Conservation (phyloP, 2,888 invertebrate genomes). For the Lasioglossum pauxillum region DNA sequence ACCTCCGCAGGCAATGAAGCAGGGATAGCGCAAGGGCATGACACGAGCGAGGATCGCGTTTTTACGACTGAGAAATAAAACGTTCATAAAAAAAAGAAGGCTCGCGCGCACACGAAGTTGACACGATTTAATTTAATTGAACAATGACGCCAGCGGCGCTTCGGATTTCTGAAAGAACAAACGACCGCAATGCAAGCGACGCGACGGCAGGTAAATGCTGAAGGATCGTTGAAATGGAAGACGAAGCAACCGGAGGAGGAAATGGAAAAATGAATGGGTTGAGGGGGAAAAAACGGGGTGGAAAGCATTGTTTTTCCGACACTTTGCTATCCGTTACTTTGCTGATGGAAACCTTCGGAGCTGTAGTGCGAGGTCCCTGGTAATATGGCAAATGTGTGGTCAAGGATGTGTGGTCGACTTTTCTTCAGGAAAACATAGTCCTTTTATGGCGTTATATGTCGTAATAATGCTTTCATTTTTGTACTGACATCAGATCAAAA, state of each 20-base stretch:
- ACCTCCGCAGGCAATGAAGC: neutral
- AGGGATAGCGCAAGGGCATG: neutral
- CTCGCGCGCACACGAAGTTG: neutral
- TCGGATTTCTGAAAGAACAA: neutral
- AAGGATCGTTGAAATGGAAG: neutral
- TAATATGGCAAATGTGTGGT: neutral
- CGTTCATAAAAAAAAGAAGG: neutral
- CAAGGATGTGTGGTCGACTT: neutral
- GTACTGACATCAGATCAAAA: neutral
- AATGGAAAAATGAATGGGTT: neutral
- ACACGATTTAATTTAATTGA: slow-evolving; percentile 2
- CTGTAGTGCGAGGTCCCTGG: neutral
- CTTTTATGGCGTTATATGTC: neutral
- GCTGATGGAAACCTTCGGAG: neutral
- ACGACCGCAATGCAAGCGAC: neutral
- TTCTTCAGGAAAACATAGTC: neutral
- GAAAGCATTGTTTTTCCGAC: neutral
- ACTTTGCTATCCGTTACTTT: slow-evolving; percentile 50
- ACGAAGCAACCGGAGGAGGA: neutral
- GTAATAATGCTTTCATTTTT: neutral
- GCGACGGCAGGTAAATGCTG: neutral
- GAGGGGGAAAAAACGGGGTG: neutral
- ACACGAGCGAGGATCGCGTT: neutral
- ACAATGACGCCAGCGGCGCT: neutral
- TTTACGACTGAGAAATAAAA: neutral